Conservation (phyloP, 1,140 invertebrate species). For the Anoplolepis gracilipes region DNA sequence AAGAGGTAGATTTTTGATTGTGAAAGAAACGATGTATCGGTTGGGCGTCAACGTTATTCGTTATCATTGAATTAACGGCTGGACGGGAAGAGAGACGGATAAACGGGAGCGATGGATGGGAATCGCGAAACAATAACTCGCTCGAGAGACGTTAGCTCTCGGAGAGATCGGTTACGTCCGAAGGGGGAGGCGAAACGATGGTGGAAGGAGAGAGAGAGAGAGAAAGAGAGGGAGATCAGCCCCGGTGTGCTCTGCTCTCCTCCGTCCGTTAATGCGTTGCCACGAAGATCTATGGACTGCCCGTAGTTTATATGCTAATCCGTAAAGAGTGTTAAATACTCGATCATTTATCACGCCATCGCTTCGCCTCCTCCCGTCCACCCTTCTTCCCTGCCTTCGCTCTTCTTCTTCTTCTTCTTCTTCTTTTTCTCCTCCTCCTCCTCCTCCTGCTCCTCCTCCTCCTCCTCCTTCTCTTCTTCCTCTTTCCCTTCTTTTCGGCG, state of each 20-base stretch:
- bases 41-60: constrained; percentile 47
- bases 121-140: constrained; percentile 75
- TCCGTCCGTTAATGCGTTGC: constrained; percentile 85
- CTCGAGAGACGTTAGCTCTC: constrained; percentile 57
- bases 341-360: constrained; percentile 86
- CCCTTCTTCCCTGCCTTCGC: background rate
- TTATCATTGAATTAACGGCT: constrained; percentile 71
- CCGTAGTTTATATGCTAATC: constrained; percentile 87
- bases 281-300: constrained; percentile 86
- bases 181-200: background rate
- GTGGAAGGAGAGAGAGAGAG: constrained; percentile 64
- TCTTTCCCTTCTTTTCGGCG: background rate
- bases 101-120: constrained; percentile 20
- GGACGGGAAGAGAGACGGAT: background rate
- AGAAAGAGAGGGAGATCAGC: constrained; percentile 76
- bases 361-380: constrained; percentile 65
- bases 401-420: background rate
- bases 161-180: constrained; percentile 74
- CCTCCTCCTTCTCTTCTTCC: background rate
- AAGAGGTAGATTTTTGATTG: background rate
- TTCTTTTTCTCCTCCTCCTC: constrained; percentile 53
- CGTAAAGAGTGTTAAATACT: constrained; percentile 87
- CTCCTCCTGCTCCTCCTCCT: background rate
- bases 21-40: constrained; percentile 7
- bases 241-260: constrained; percentile 76